Evolutionary conservation across 2,113 vertebrate species (phyloP).

Genomic region (Anser cygnoides): DNA sequence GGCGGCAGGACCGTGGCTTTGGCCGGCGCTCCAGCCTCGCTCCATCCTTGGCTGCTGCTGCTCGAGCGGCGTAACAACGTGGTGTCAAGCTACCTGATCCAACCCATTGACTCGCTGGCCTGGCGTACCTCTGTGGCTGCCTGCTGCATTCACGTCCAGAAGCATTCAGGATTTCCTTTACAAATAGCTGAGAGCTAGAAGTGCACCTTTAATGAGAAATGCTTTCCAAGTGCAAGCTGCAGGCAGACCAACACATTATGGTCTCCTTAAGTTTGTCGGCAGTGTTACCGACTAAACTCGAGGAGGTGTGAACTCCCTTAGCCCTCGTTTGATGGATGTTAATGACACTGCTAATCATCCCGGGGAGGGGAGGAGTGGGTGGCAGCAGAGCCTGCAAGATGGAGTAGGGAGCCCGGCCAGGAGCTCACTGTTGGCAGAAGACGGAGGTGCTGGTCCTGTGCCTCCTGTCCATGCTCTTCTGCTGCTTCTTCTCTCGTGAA

Average conservation of each 20-base stretch:
- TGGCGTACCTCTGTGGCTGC: neutral
- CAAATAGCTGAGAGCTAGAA: conserved; percentile 18
- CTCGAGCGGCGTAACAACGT: neutral
- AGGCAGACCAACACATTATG: neutral
- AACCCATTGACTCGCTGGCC: neutral
- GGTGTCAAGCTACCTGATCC: neutral
- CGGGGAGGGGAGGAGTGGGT: neutral
- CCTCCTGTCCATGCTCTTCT: conserved; percentile 20
- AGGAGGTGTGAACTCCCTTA: conserved; percentile 28
- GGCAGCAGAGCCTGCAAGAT: neutral
- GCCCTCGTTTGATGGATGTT: neutral
- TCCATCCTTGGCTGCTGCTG: neutral
- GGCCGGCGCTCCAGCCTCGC: neutral
- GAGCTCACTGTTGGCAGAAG: neutral
- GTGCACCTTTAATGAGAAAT: neutral
- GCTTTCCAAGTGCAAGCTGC: neutral
- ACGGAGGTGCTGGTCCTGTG: conserved; percentile 2
- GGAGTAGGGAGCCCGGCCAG: neutral
- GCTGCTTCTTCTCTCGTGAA: neutral
- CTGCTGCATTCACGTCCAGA: neutral
- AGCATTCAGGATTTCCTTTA: conserved; percentile 50
- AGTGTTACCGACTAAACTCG: neutral
- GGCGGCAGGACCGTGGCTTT: neutral
- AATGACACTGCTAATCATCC: neutral
- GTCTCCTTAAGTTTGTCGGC: neutral